phyloP scores from a whole-genome alignment of 2,113 vertebrate species.

The Neolamprologus brichardi region DNA sequence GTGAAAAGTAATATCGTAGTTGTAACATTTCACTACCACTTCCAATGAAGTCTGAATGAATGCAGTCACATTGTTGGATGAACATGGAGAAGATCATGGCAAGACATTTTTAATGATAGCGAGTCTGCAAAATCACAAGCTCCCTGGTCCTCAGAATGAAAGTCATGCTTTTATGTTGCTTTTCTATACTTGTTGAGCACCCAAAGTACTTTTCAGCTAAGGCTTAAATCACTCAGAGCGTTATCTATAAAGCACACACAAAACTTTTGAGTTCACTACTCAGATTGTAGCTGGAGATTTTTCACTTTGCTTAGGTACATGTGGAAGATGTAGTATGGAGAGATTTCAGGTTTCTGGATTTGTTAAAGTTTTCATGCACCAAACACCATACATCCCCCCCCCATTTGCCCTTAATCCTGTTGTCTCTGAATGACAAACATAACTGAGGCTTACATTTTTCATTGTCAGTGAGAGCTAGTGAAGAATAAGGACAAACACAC shows the following conservation, averaged over 20 bases:
- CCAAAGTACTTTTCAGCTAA: not conserved
- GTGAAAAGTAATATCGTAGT: not conserved
- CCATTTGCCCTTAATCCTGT: not conserved
- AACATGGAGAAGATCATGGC: not conserved
- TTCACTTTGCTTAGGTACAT: not conserved
- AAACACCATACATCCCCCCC: not conserved
- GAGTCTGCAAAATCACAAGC: not conserved
- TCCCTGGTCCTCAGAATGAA: not conserved
- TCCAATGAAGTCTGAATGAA: not conserved
- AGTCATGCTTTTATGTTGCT: not conserved
- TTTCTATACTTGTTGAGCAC: not conserved
- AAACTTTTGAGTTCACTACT: rapidly evolving
- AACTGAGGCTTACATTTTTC: not conserved
- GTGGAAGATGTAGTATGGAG: not conserved
- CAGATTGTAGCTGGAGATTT: not conserved
- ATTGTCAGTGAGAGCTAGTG: not conserved
- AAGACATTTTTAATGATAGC: not conserved
- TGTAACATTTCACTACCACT: not conserved
- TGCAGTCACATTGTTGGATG: not conserved
- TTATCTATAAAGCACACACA: not conserved
- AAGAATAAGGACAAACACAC: not conserved
- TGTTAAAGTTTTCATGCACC: not conserved
- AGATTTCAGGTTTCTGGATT: not conserved
- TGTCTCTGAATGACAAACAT: not conserved
- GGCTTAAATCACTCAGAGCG: not conserved